Base-by-base conservation (phyloP, 2,888 invertebrate genomes). In the Liodrosophila aerea region DNA sequence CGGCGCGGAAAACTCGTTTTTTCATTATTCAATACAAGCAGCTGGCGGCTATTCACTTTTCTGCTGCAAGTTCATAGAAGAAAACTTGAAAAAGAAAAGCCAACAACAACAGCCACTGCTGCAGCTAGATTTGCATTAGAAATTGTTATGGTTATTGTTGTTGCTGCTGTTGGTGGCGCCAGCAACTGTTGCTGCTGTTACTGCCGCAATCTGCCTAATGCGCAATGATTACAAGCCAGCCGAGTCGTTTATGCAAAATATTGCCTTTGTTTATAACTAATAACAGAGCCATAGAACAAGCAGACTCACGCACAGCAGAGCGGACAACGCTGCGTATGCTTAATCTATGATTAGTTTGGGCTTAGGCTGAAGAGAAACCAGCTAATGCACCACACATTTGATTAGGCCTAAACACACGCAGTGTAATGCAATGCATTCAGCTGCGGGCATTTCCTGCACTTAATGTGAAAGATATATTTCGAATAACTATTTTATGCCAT, bases 1-100 rank as follows among this genome's bases (percentile, higher is more conserved):
- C 72, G 71, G 72, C 61, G 73, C 71, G 84, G 74, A 84, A 78
- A 85, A 85, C 85, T 80, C 59, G 85, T 85, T 85, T 85, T n/a
- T 76, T 56, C 80, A 80, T 85, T 85, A 85, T 70, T 85, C 84
- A 85, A 85, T 82, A 72, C 57, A 68, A 15, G 63, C 41, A 8
- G 64, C 60, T 61, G 52, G 63, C 64, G 72, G 73, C 73, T 74
- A 69, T 75, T 77, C 75, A 76, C 82, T 76, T 76, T 80, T 80
- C 80, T 58, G 75, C 75, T 47, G 64, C 82, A 81, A 81, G 81
- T 82, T 82, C 80, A 78, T 62, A 68, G 67, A 69, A 65, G 78
- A 76, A 76, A 76, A 76, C 77, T 73, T 50, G 70, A 76, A 75
- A 60, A 74, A 60, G 58, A 53, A 54, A 39, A 57, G 43, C 37